Conservation (phyloP, 2,113 vertebrate species). For the Ibidorhyncha struthersii region DNA sequence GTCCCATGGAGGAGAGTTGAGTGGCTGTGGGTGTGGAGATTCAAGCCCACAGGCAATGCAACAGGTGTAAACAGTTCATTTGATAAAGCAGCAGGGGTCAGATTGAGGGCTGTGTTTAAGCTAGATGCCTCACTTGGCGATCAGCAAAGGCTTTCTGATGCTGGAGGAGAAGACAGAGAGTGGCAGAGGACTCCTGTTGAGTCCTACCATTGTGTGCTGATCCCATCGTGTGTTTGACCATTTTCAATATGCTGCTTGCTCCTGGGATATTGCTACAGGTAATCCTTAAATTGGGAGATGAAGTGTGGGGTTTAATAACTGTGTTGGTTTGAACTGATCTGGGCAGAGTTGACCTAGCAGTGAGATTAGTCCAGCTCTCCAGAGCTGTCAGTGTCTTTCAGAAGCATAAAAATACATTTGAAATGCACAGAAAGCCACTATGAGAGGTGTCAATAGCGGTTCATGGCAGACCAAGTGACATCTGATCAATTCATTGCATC, state of each 20-base stretch:
- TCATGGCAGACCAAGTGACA: neutral
- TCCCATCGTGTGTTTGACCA: fast-evolving
- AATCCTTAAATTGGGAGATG: neutral
- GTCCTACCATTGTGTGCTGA: fast-evolving
- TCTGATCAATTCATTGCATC: neutral
- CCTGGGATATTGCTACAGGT: neutral
- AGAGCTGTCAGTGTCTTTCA: neutral
- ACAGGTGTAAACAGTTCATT: neutral
- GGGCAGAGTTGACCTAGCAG: neutral
- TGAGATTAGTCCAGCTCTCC: neutral
- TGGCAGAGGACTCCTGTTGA: neutral
- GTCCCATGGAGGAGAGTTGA: neutral
- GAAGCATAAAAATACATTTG: neutral
- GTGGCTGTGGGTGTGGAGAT: neutral
- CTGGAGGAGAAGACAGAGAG: neutral
- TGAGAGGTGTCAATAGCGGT: neutral
- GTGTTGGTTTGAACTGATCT: neutral
- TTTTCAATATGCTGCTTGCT: neutral
- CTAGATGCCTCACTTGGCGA: neutral
- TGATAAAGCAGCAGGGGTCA: neutral
- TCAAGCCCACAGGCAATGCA: neutral
- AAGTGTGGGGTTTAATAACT: neutral
- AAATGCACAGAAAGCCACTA: neutral
- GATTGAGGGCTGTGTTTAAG: neutral
- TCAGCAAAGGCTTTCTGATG: neutral